Percentiles rank a stretch among this genome's conserved stretches.
These are phyloP conservation scores for Meloe dianella DNA, from an alignment of 2,888 invertebrate genomes.

Conservation along the genomic window DNA sequence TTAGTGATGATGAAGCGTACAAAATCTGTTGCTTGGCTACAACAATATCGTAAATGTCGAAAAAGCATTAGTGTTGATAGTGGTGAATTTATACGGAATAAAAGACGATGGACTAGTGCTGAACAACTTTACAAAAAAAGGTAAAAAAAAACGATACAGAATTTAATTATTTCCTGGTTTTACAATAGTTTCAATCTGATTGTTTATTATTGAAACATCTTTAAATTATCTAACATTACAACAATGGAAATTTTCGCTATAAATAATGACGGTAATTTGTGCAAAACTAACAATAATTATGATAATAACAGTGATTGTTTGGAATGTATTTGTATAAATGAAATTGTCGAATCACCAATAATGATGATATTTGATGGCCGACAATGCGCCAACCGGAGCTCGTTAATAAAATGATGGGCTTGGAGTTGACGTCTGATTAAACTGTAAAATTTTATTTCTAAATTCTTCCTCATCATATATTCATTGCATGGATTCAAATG, in stretches of 20 bases:
- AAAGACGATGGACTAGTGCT: constrained; percentile 33
- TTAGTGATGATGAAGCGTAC: constrained; percentile 35
- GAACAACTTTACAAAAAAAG: constrained; percentile 38
- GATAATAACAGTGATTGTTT: constrained; percentile 28
- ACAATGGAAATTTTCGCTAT: too few relatives aligned
- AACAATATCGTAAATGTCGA: constrained; percentile 36
- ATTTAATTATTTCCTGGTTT: neutral
- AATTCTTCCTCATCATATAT: constrained; percentile 10
- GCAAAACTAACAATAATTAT: constrained; percentile 25
- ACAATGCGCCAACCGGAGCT: constrained; percentile 29
- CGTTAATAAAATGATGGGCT: constrained; percentile 34
- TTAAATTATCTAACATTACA: too few relatives aligned
- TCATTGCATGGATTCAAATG: constrained; percentile 7
- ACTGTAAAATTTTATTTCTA: constrained; percentile 17
- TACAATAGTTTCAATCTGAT: neutral
- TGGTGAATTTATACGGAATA: constrained; percentile 3
- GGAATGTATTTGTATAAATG: constrained; percentile 28
- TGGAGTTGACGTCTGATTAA: constrained; percentile 30
- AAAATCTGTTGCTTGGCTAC: constrained; percentile 36
- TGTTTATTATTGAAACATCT: too few relatives aligned
- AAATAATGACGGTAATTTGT: neutral
- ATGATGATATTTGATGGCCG: constrained; percentile 25
- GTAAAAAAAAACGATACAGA: constrained; percentile 24
- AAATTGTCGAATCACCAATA: constrained; percentile 36
- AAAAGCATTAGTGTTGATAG: constrained; percentile 20